Evolutionary conservation across 1,140 invertebrate genomes (phyloP).

Genomic region (Heterodera schachtii): DNA sequence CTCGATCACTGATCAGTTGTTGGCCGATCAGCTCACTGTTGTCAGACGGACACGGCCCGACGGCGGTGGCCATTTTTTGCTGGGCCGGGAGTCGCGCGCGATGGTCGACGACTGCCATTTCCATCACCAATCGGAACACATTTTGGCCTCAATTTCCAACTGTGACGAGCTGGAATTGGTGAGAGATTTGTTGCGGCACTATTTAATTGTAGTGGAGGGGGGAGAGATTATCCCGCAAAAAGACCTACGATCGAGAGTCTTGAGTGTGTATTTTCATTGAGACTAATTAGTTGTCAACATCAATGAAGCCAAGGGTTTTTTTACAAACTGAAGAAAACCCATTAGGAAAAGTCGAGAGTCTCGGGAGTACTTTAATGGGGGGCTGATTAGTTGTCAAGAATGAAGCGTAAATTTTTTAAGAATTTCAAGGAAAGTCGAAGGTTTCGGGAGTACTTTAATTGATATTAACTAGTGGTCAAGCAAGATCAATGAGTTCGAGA

Average conservation of each 20-base stretch:
- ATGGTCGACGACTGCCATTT: slow-evolving; percentile 57
- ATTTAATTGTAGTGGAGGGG: background rate
- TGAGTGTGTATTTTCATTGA: too few relatives aligned
- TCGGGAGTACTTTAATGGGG: too few relatives aligned
- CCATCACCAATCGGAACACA: slow-evolving; percentile 57
- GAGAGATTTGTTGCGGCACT: background rate
- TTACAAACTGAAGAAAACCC: too few relatives aligned
- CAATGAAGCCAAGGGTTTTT: too few relatives aligned
- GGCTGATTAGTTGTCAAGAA: too few relatives aligned
- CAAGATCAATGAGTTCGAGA: too few relatives aligned
- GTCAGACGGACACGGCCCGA: slow-evolving; percentile 50
- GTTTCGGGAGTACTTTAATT: too few relatives aligned
- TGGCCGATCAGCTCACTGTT: slow-evolving; percentile 52
- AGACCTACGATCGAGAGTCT: background rate
- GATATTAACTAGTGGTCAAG: too few relatives aligned
- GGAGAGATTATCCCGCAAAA: slow-evolving; percentile 1
- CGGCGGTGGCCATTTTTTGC: slow-evolving; percentile 44
- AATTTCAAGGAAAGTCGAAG: too few relatives aligned
- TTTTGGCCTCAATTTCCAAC: slow-evolving; percentile 57
- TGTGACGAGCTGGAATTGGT: slow-evolving; percentile 58
- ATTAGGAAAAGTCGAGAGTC: too few relatives aligned
- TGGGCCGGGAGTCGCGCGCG: slow-evolving; percentile 7
- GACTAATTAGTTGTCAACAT: too few relatives aligned
- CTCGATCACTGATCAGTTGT: slow-evolving; percentile 50
- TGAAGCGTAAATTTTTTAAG: too few relatives aligned